Evolutionary conservation across 2,113 vertebrate genomes (phyloP), one percentile per base, ranked within the genome.

Genomic region (Butorides virescens): DNA sequence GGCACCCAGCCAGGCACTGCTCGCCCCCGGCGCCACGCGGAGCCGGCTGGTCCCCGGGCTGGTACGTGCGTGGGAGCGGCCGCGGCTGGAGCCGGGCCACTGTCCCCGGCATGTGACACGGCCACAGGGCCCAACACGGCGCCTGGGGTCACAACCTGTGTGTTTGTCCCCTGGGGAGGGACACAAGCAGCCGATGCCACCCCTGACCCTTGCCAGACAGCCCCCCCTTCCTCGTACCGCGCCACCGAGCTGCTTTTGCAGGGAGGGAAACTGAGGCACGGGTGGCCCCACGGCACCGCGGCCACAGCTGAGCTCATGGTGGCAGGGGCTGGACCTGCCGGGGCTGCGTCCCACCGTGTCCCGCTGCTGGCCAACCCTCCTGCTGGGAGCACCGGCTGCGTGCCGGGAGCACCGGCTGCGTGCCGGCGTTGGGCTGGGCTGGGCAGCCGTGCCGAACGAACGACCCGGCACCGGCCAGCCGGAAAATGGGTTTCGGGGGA

Each of bases 251-350:
- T 61, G 80, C 36, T 70, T 44, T 27, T 17, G 44, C 58, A 34
- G 13, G 8, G 65, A 26, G 58, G 81, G 90, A 81, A 92, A 61
- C 70, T 76, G 86, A 89, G 90, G 90, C 86, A 86, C 5, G 7
- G 16, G 16, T 5, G 21, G 9, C 14, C 29, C 7, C 19, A 5
- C 3, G 10, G 5, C 21, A 11, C 5, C 2, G 67, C 0, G 5
- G 37, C 15, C 39, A 15, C 4, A 0, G 10, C 32, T 10, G 20
- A 49, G 29, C 12, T 67, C 9, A 13, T 3, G 7, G 36, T 4
- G 20, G 53, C 22, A 8, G 27, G 47, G 12, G 21, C 17, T 23
- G 66, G 39, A 26, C 5, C 36, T 3, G 8, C 2, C 0, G 80
- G 55, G 44, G 55, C 62, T 37, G 77, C 7, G 18, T 49, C 47